Evolutionary conservation across 1,140 invertebrate species (phyloP), one percentile per base, ranked within the genome.

Genomic region (Trichoplusia ni): DNA sequence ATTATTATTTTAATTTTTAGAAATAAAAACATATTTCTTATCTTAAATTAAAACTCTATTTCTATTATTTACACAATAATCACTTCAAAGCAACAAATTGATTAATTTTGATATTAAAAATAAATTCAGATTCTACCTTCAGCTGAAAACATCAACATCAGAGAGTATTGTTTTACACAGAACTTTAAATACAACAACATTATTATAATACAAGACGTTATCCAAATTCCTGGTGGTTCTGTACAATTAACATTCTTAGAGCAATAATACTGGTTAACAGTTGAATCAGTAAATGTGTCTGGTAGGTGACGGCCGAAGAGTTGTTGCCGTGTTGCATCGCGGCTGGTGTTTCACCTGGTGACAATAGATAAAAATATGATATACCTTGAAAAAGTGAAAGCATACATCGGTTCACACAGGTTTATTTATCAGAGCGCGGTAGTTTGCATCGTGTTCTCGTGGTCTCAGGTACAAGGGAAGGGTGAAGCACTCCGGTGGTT

Each of bases 301-400:
- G 91, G 82, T 90, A 69, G 42, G 25, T 81, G 74, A 23, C 80
- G 44, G 73, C 71, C 88, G 72, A 92, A 0, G 76, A 80, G 42
- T 86, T 89, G 76, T 93, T 94, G 37, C 92, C 92, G 68, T 94
- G 93, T 76, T 94, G 93, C 93, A 94, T 94, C 0, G 93, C 93
- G 7, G 93, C 93, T 56, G 93, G 93, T 29, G 92, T 93, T 77
- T 94, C 93, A 83, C 93, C 93, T 94, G 81, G 29, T 85, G 85
- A 78, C 64, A 67, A 82, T n/a, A 8, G 13, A 18, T 16, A 49
- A n/a, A 16, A 14, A 18, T 29, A 7, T 31, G 4, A 7, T 47
- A 31, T 31, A 31, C 29, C 0, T 31, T 0, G 6, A 2, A 33
- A 2, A 33, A 18, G 16, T 13, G 2, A 18, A 40, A 40, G 16